Conservation (phyloP, 2,113 vertebrate species). For the Pygoscelis antarcticus region DNA sequence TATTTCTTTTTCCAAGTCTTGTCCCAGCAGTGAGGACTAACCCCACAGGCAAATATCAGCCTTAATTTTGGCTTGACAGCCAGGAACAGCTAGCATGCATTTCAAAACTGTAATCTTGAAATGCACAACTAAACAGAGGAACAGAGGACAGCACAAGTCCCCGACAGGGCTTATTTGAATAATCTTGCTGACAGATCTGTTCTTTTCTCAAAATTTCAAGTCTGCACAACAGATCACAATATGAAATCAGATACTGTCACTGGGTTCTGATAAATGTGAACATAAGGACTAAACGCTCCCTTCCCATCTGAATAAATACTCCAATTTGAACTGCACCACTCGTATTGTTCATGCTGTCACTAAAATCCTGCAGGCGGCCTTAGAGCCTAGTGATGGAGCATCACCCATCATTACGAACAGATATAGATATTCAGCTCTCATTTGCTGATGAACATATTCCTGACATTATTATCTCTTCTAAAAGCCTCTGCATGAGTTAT, state of each 20-base stretch:
- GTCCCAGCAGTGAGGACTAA: neutral
- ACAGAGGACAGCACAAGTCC: neutral
- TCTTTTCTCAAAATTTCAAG: slow-evolving; percentile 18
- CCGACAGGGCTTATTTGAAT: slow-evolving; percentile 6
- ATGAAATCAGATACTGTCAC: slow-evolving; percentile 12
- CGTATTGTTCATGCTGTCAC: neutral
- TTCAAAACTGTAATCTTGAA: slow-evolving; percentile 1
- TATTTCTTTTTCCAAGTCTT: neutral
- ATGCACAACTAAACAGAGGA: neutral
- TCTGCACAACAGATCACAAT: neutral
- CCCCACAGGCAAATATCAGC: neutral
- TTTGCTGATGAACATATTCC: neutral
- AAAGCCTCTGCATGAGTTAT: neutral
- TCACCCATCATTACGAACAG: neutral
- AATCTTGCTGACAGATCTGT: slow-evolving; percentile 55
- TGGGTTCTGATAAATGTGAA: neutral
- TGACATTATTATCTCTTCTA: neutral
- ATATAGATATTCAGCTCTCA: neutral
- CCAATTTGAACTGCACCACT: neutral
- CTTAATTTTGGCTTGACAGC: neutral
- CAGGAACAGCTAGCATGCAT: neutral
- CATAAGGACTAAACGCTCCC: neutral
- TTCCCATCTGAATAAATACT: neutral
- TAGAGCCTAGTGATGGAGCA: neutral
- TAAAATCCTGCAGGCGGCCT: slow-evolving; percentile 27